A percentile compares a stretch with the other conserved stretches of the same genome.
These are phyloP conservation scores for Pterocles orientalis DNA, from an alignment of 2,113 vertebrate species.

Conservation along the genomic window DNA sequence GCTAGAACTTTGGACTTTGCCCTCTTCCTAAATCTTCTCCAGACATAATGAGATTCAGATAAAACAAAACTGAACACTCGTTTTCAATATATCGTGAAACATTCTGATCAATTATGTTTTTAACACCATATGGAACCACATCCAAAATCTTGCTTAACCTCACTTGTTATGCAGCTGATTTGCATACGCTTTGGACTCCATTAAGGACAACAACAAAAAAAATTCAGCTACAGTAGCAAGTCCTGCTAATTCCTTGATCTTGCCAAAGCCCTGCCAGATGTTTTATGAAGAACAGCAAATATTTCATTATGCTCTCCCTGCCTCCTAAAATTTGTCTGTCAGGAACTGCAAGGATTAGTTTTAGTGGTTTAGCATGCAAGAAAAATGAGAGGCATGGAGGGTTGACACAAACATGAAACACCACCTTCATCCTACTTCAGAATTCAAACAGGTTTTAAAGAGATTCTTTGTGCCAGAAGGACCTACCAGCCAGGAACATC, in stretches of 20 bases:
- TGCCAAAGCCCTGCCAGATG: slow-evolving; percentile 57
- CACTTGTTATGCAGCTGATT: slow-evolving; percentile 25
- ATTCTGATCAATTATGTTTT: slow-evolving; percentile 40
- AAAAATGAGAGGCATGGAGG: neutral
- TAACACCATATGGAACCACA: slow-evolving; percentile 40
- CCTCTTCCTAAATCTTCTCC: slow-evolving; percentile 23
- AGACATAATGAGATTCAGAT: slow-evolving; percentile 21
- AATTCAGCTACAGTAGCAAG: slow-evolving; percentile 38
- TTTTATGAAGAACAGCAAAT: slow-evolving; percentile 42
- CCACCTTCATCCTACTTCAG: neutral
- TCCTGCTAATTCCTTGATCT: slow-evolving; percentile 32
- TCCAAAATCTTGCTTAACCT: slow-evolving; percentile 47
- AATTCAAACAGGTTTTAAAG: neutral
- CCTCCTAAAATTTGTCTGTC: slow-evolving; percentile 33
- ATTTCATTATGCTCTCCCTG: slow-evolving; percentile 29
- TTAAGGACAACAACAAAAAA: slow-evolving; percentile 30
- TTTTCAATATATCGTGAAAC: slow-evolving; percentile 44
- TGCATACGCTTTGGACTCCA: slow-evolving; percentile 39
- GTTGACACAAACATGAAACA: neutral
- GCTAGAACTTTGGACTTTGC: slow-evolving; percentile 4
- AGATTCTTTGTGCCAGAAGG: neutral
- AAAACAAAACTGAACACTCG: neutral
- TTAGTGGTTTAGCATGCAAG: neutral
- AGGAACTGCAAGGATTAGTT: slow-evolving; percentile 6
- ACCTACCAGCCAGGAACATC: neutral